phyloP scores from a whole-genome alignment of 2,797 vertebrate genomes.

The Chaenodraco wilsoni region DNA sequence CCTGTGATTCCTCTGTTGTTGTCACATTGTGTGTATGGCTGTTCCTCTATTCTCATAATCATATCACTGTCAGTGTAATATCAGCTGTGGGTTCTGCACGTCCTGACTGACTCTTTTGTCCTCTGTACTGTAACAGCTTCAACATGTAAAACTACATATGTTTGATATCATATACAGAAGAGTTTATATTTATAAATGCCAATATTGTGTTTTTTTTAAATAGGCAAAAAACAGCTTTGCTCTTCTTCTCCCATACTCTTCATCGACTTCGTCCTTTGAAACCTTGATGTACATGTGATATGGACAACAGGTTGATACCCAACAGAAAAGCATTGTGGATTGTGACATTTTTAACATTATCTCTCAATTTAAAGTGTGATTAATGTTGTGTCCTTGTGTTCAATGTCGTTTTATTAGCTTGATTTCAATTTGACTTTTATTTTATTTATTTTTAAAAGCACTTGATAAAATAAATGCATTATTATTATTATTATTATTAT shows the following conservation, averaged over 20 bases:
- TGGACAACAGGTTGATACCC: not conserved
- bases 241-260: not conserved
- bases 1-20: not conserved
- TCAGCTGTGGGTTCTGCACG: not conserved
- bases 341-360: slow-evolving; percentile 24
- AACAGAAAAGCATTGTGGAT: slow-evolving; percentile 15
- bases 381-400: no score
- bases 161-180: no score
- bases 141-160: not conserved
- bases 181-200: not conserved
- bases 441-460: no score
- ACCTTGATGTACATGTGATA: not conserved
- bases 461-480: no score
- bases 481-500: slow-evolving; percentile 14
- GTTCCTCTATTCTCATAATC: slow-evolving; percentile 1
- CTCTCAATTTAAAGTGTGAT: slow-evolving; percentile 27
- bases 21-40: not conserved
- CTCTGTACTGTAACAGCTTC: not conserved
- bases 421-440: no score
- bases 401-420: no score
- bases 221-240: not conserved
- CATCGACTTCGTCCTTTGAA: no score
- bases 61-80: slow-evolving; percentile 3
- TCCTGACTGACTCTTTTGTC: not conserved
- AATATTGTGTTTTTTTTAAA: not conserved